phyloP scores from a whole-genome alignment of 2,113 vertebrate species.

The Otolemur garnettii region DNA sequence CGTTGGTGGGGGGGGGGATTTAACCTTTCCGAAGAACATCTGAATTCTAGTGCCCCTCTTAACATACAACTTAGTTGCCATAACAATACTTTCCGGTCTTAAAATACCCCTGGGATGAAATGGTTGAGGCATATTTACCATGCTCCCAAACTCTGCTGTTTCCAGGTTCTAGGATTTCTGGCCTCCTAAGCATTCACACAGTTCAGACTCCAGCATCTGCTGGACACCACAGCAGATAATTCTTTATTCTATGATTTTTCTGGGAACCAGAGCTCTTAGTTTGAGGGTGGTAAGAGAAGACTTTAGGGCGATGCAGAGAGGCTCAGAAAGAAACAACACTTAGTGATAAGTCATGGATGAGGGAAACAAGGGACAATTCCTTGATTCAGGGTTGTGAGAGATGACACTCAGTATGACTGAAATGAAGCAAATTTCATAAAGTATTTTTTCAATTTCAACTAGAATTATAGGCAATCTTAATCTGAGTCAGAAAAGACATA shows the following conservation, averaged over 20 bases:
- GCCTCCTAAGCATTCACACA: neutral
- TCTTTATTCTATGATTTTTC: slow-evolving; percentile 61
- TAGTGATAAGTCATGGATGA: slow-evolving; percentile 75
- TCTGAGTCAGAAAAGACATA: slow-evolving; percentile 67
- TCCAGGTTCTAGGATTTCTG: slow-evolving; percentile 67
- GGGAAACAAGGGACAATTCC: slow-evolving; percentile 62
- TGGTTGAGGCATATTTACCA: slow-evolving; percentile 9
- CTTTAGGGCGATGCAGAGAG: slow-evolving; percentile 50
- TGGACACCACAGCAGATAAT: slow-evolving; percentile 14
- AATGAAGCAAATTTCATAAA: slow-evolving; percentile 72
- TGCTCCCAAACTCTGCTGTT: slow-evolving; percentile 50
- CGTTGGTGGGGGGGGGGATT: neutral
- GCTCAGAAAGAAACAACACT: slow-evolving; percentile 53
- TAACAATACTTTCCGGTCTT: slow-evolving; percentile 75
- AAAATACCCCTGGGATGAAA: slow-evolving; percentile 65
- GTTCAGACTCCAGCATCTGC: slow-evolving; percentile 24
- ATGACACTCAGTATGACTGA: slow-evolving; percentile 64
- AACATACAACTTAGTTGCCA: slow-evolving; percentile 81
- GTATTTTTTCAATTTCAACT: slow-evolving; percentile 74
- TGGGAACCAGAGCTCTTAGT: slow-evolving; percentile 55
- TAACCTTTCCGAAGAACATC: slow-evolving; percentile 70
- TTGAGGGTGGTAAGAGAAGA: slow-evolving; percentile 58
- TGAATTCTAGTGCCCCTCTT: slow-evolving; percentile 62
- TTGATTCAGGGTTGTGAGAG: slow-evolving; percentile 62
- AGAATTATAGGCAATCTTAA: slow-evolving; percentile 83